A percentile compares a stretch with the other conserved stretches of the same genome.
phyloP scores from a whole-genome alignment of 2,888 invertebrate species.

The Rhopalosiphum nymphaeae region DNA sequence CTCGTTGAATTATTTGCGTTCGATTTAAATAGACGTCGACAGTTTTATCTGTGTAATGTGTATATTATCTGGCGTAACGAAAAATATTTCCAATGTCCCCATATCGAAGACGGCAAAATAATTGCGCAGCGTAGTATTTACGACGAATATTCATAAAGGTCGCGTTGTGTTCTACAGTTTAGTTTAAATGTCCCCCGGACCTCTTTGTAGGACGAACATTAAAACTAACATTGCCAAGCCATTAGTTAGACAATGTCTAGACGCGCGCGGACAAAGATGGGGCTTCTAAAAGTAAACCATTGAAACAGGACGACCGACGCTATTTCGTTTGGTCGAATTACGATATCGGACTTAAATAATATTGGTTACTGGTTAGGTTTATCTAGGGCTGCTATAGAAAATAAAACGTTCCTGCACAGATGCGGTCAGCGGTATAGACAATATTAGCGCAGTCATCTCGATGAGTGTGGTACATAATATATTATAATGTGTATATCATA shows the following conservation, averaged over 20 bases:
- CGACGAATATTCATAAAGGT: conserved; percentile 11
- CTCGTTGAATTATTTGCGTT: not conserved
- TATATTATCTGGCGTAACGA: not conserved
- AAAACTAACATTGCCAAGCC: conserved; percentile 21
- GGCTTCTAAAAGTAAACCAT: not conserved
- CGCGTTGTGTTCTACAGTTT: not conserved
- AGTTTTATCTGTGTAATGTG: not conserved
- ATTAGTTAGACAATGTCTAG: conserved; percentile 29
- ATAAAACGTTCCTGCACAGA: not conserved
- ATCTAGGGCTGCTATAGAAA: not conserved
- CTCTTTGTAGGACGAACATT: conserved; percentile 30
- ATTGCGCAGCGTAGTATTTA: not conserved
- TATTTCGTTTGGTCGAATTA: conserved; percentile 18
- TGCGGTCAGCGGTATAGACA: not conserved
- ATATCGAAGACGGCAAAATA: conserved; percentile 14
- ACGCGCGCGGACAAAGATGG: not conserved
- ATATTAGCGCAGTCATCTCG: not conserved
- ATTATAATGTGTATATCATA: not conserved
- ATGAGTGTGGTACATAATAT: not conserved
- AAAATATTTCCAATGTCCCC: not conserved
- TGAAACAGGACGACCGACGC: not conserved
- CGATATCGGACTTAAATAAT: conserved; percentile 3
- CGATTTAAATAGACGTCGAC: not conserved
- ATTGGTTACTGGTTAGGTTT: not conserved
- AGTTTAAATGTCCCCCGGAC: conserved; percentile 23